Evolutionary conservation across 2,888 invertebrate genomes (phyloP).

Genomic region (Argynnis bischoffii): DNA sequence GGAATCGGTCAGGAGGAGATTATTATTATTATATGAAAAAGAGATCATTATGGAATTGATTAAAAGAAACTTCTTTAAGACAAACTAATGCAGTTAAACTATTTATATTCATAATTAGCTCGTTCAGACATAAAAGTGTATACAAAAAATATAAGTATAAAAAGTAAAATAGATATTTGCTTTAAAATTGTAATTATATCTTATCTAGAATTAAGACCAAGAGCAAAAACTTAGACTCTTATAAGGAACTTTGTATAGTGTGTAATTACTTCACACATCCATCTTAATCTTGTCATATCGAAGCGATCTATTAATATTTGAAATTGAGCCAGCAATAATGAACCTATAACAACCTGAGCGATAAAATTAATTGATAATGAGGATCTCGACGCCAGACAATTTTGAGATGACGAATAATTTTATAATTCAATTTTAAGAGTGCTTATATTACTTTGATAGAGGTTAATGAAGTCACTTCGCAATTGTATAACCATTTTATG

Average conservation of each 20-base stretch:
- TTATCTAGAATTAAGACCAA: not conserved
- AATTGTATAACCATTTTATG: conserved; percentile 14
- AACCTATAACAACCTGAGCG: conserved; percentile 36
- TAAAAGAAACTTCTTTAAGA: no score
- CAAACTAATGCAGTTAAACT: no score
- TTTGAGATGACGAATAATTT: conserved; percentile 39
- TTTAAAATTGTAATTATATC: not conserved
- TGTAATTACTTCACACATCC: conserved; percentile 19
- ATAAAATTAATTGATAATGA: conserved; percentile 41
- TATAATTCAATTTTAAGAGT: conserved; percentile 31
- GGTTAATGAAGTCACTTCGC: conserved; percentile 26
- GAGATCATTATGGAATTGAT: no score
- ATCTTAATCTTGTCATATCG: conserved; percentile 20
- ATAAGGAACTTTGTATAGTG: conserved; percentile 2
- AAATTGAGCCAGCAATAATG: conserved; percentile 34
- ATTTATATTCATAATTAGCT: no score
- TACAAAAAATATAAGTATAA: no score
- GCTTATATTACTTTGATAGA: conserved; percentile 21
- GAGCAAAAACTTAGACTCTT: not conserved
- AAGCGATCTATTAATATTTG: conserved; percentile 26
- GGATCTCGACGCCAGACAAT: conserved; percentile 36
- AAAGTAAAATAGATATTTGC: no score
- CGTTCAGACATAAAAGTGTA: no score
- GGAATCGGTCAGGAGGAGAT: no score
- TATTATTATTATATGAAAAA: no score